Percentiles rank a stretch among this genome's conserved stretches.
Evolutionary conservation across 2,888 invertebrate species (phyloP).

Genomic region (Hartigia nigra): DNA sequence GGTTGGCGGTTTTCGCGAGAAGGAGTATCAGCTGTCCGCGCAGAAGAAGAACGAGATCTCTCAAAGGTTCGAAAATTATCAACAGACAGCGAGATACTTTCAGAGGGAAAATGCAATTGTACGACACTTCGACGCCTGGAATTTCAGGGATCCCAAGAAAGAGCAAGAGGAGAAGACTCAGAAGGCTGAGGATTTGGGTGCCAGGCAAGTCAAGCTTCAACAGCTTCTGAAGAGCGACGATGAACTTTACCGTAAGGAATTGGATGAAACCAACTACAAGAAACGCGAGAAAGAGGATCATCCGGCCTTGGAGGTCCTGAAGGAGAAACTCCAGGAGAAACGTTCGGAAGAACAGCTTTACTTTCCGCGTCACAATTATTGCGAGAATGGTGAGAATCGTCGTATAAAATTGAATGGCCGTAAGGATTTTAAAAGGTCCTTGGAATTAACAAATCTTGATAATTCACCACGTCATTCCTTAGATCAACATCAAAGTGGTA

Average conservation of each 20-base stretch:
- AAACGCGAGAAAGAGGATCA: slow-evolving; percentile 22
- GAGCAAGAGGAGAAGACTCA: slow-evolving; percentile 33
- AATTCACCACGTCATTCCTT: neutral
- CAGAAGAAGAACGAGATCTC: slow-evolving; percentile 54
- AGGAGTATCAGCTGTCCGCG: slow-evolving; percentile 56
- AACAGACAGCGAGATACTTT: slow-evolving; percentile 54
- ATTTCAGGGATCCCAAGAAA: slow-evolving; percentile 30
- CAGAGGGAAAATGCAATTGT: slow-evolving; percentile 51
- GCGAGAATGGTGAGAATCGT: neutral
- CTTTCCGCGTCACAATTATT: slow-evolving; percentile 30
- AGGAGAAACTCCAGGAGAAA: slow-evolving; percentile 46
- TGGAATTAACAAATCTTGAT: neutral
- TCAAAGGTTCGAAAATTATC: slow-evolving; percentile 48
- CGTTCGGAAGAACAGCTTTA: slow-evolving; percentile 52
- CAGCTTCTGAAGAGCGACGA: slow-evolving; percentile 50
- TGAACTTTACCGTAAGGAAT: slow-evolving; percentile 39
- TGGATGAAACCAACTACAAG: slow-evolving; percentile 32
- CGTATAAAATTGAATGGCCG: neutral
- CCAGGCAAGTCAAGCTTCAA: slow-evolving; percentile 44
- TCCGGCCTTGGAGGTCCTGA: slow-evolving; percentile 40
- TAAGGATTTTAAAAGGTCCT: neutral
- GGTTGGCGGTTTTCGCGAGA: slow-evolving; percentile 51
- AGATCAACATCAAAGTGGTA: neutral
- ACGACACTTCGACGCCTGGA: slow-evolving; percentile 56
- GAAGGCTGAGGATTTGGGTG: slow-evolving; percentile 38